Evolutionary conservation across 2,113 vertebrate genomes (phyloP), one percentile per base, ranked within the genome.

Genomic region (Paratilapia polleni): DNA sequence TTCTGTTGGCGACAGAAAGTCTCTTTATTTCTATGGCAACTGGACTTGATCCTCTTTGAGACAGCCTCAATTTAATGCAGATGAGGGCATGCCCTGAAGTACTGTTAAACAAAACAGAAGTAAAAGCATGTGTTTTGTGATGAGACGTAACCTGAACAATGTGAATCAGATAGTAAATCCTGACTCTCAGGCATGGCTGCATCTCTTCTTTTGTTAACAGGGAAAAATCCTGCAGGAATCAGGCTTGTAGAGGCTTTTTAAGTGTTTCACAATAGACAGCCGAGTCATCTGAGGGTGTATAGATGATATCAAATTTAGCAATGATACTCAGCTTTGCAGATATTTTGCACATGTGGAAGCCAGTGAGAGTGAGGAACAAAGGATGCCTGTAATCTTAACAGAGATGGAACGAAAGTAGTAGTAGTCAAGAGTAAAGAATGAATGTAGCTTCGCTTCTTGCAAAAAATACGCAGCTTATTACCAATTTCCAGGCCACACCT

Each of bases 171-270:
- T 36, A 56, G 68, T 11, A 20, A 62, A 68, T 68, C 28, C 17
- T 8, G 28, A 76, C 47, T 79, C 54, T 84, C 56, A 62, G 28
- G 10, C 22, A 31, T 20, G n/a, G 68, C 38, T 54, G 49, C 3
- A 56, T 74, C 54, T 61, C 60, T 59, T n/a, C 31, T 68, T 76
- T 68, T 19, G 24, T 60, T 24, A 66, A 26, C 28, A 81, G 64
- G 52, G 22, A 64, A 58, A 80, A 26, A 78, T 61, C 19, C 20
- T 57, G 36, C 28, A 70, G 38, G 75, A 82, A 66, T 85, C 59
- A 68, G 41, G 2, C 19, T 76, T 60, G 38, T 47, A 56, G 10
- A 49, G 28, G 49, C 19, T 22, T 80, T 17, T 41, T 36, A 43
- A 73, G 20, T 68, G 60, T 49, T 73, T 34, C 31, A 47, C 36